A percentile compares a stretch with the other conserved stretches of the same genome.
These are phyloP conservation scores for Anastatus disparis DNA, from an alignment of 1,140 invertebrate species.

Conservation along the genomic window DNA sequence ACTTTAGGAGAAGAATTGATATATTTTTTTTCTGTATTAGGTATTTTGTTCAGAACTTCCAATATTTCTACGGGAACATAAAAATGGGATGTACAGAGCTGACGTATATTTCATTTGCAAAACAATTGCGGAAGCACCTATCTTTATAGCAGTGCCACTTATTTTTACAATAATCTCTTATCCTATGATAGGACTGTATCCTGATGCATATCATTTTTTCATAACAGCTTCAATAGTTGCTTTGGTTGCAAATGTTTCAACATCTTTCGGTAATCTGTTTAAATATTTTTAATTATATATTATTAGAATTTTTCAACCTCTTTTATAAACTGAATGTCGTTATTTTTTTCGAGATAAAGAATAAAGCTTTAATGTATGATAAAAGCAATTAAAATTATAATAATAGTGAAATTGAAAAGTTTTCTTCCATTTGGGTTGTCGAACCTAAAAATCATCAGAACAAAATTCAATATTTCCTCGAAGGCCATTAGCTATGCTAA, in stretches of 20 bases:
- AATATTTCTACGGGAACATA: constrained; percentile 91
- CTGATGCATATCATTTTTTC: constrained; percentile 77
- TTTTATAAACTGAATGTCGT: no score
- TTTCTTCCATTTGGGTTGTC: no score
- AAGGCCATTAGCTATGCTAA: no score
- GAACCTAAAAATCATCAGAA: no score
- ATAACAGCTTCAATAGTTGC: constrained; percentile 79
- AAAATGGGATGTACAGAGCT: constrained; percentile 90
- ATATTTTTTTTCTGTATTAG: constrained; percentile 68
- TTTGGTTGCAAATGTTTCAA: constrained; percentile 89
- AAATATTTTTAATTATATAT: no score
- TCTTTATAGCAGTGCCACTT: constrained; percentile 84
- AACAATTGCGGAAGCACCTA: constrained; percentile 86
- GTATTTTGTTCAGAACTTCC: constrained; percentile 92
- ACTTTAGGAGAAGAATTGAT: no score
- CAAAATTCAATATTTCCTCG: no score
- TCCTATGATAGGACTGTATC: constrained; percentile 87
- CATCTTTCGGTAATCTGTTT: constrained; percentile 93
- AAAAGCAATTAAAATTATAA: no score
- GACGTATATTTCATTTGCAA: constrained; percentile 95
- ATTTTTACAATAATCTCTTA: constrained; percentile 89
- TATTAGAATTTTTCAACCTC: no score
- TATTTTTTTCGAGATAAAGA: no score
- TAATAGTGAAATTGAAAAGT: no score
- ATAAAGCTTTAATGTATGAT: no score